Percentiles rank a stretch among this genome's conserved stretches.
Conservation (phyloP, 2,113 vertebrate genomes). For the Esox niger region DNA sequence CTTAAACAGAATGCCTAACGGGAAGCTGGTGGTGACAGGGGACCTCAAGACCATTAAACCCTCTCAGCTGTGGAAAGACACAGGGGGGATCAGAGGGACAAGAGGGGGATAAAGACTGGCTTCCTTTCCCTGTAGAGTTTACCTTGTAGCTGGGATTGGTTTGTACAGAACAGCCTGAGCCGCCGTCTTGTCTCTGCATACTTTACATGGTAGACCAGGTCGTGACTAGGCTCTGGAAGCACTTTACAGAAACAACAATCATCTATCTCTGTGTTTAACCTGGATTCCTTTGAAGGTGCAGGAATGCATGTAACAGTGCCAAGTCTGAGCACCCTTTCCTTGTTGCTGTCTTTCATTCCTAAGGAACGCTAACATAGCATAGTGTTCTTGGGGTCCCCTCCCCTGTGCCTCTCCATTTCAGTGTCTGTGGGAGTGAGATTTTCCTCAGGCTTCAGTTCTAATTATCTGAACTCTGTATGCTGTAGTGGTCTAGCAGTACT, state of each 20-base stretch:
- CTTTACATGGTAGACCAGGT: constrained; percentile 58
- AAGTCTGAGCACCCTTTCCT: constrained; percentile 44
- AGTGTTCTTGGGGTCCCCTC: neutral
- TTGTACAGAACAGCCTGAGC: constrained; percentile 54
- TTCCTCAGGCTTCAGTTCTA: neutral
- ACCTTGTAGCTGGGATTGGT: constrained; percentile 57
- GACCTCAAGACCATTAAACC: neutral
- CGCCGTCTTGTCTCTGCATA: constrained; percentile 29
- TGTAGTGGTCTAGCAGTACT: too few species aligned
- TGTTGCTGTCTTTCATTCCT: constrained; percentile 22
- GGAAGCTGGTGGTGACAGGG: neutral
- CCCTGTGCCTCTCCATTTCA: neutral
- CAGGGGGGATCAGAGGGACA: neutral
- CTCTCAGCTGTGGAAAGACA: neutral
- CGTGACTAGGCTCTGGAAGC: constrained; percentile 68
- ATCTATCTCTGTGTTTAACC: constrained; percentile 60
- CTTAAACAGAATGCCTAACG: neutral
- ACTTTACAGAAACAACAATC: constrained; percentile 56
- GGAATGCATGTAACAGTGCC: constrained; percentile 30
- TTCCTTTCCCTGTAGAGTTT: constrained; percentile 44
- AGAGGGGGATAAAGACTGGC: constrained; percentile 21
- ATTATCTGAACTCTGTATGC: neutral
- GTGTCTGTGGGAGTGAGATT: constrained; percentile 1
- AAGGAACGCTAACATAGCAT: neutral
- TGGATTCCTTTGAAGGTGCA: constrained; percentile 63